Percentiles rank a stretch among this genome's conserved stretches.
Conservation (phyloP, 2,888 invertebrate genomes). For the Aethes cnicana region DNA sequence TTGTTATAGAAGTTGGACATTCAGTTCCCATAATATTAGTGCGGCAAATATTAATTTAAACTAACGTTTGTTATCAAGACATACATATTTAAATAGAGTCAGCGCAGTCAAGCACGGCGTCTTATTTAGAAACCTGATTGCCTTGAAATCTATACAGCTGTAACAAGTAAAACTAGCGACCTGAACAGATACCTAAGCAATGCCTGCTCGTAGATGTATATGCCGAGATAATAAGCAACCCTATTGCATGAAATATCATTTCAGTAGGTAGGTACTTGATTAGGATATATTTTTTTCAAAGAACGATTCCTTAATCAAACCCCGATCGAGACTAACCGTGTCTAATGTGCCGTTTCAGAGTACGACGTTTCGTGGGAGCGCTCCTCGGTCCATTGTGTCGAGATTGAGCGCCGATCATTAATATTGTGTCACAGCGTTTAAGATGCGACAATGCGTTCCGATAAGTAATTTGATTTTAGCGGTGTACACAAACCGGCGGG, state of each 20-base stretch:
- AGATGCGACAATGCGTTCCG: constrained; percentile 56
- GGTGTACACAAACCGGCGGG: constrained; percentile 54
- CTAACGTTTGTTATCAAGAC: constrained; percentile 15
- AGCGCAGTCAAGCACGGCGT: constrained; percentile 11
- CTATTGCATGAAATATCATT: background rate
- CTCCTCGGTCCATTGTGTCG: constrained; percentile 46
- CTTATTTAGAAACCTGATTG: constrained; percentile 58
- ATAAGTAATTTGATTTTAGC: constrained; percentile 70
- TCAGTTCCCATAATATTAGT: background rate
- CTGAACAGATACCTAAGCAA: constrained; percentile 30
- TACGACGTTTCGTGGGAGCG: constrained; percentile 64
- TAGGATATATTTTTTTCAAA: no score
- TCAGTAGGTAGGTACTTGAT: no score
- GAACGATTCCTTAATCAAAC: constrained; percentile 36
- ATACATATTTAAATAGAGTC: constrained; percentile 13
- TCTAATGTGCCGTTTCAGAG: constrained; percentile 49
- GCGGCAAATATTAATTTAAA: constrained; percentile 1
- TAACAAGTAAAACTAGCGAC: constrained; percentile 47
- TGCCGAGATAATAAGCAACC: constrained; percentile 16
- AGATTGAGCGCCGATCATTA: constrained; percentile 49
- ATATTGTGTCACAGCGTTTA: constrained; percentile 55
- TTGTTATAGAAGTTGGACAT: no score
- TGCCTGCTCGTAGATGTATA: constrained; percentile 7
- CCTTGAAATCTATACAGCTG: constrained; percentile 70
- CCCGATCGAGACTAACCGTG: constrained; percentile 18